Base-by-base conservation (phyloP, 2,797 vertebrate species). In the Spheniscus humboldti region DNA sequence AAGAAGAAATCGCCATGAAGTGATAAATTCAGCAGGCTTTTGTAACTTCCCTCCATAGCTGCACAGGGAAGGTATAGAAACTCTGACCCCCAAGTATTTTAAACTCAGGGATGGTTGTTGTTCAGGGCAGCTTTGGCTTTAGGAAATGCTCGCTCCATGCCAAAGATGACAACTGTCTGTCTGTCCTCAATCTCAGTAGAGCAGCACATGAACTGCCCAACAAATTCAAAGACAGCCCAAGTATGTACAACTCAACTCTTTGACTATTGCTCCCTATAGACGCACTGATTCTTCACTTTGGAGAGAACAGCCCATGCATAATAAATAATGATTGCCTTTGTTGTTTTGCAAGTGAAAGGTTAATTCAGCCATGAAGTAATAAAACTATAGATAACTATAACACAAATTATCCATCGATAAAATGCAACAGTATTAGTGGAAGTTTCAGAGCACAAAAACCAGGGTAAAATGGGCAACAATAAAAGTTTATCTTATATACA, bases 281-380 rank as follows among this genome's bases (percentile, higher is more conserved):
- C 8, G 1, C 11, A 12, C 16, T 0, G 17, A 41, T 45, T 52
- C 66, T n/a, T 50, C 76, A 16, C 47, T 57, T 52, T 7, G 31
- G 76, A 53, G 87, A 78, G 41, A 91, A 18, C 41, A 89, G 90
- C 41, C 64, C 81, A 92, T 71, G 83, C 75, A 72, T 86, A 86
- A 92, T 39, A 84, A 80, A 94, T 75, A 39, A 78, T 4, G 67
- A 67, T 56, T 71, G 69, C 68, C 69, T 67, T 64, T 27, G 24
- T 41, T 77, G 73, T 45, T 90, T 79, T 55, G 39, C n/a, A 90
- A 90, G 41, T 8, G 35, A 88, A 84, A 74, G 53, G 85, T 86
- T 75, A 92, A 93, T 53, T 94, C 84, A 88, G 56, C 66, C 90
- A 48, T 18, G 39, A 78, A 56, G 10, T 3, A 43, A 52, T 20